These are phyloP conservation scores for Urosaurus nigricauda DNA, from an alignment of 2,797 vertebrate genomes.

Conservation along the genomic window DNA sequence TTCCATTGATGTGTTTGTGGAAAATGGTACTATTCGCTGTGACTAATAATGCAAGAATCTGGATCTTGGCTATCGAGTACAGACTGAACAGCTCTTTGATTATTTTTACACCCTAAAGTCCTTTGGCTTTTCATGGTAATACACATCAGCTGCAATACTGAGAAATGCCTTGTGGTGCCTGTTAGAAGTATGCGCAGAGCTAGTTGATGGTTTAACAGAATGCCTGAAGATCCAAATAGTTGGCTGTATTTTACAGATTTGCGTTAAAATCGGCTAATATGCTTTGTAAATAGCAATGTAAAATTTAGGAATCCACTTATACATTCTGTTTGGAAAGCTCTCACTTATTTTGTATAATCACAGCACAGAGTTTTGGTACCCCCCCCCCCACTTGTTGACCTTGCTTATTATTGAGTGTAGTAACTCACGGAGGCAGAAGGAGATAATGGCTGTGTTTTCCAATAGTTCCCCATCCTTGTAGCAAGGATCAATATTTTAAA, in stretches of 20 bases:
- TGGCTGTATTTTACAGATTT: constrained; percentile 23
- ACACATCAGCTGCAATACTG: constrained; percentile 18
- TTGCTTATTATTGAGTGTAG: constrained; percentile 65
- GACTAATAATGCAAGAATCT: constrained; percentile 58
- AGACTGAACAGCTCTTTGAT: constrained; percentile 52
- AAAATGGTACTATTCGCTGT: neutral
- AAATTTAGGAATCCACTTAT: neutral
- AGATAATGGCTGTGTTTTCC: constrained; percentile 70
- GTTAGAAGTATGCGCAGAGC: constrained; percentile 9
- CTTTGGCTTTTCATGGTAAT: constrained; percentile 50
- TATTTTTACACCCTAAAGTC: constrained; percentile 57
- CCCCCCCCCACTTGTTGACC: constrained; percentile 55
- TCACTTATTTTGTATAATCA: constrained; percentile 27
- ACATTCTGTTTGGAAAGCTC: constrained; percentile 4
- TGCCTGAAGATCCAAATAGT: constrained; percentile 1
- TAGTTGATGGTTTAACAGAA: constrained; percentile 52
- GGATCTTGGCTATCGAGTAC: constrained; percentile 56
- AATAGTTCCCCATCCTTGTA: constrained; percentile 46
- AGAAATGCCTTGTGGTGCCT: constrained; percentile 37
- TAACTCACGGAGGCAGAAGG: constrained; percentile 57
- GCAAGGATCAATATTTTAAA: constrained; percentile 67
- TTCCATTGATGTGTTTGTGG: constrained; percentile 6
- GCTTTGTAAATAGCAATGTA: constrained; percentile 30
- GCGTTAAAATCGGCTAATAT: constrained; percentile 31
- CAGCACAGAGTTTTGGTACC: constrained; percentile 36